Conservation (phyloP, 1,140 invertebrate species). For the Laupala kohalensis region DNA sequence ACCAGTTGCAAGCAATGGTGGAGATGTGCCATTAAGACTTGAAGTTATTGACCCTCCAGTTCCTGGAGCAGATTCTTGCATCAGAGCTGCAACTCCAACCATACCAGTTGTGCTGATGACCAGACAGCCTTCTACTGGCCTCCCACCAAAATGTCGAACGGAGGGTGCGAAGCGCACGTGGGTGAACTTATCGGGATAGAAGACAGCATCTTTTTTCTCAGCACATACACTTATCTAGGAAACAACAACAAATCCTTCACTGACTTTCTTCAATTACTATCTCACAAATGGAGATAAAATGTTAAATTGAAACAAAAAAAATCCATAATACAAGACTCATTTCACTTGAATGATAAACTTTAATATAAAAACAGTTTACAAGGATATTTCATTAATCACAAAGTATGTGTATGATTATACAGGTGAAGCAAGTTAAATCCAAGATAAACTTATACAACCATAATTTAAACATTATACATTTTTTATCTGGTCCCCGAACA, state of each 20-base stretch:
- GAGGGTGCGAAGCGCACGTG: constrained; percentile 62
- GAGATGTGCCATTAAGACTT: neutral
- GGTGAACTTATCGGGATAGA: constrained; percentile 76
- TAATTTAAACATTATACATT: no score
- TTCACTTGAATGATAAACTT: no score
- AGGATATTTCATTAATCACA: no score
- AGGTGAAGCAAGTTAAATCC: no score
- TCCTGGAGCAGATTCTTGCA: neutral
- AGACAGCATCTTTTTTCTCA: constrained; percentile 67
- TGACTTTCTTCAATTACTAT: neutral
- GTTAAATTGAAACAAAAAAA: neutral
- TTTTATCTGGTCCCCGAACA: no score
- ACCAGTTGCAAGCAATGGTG: constrained; percentile 30
- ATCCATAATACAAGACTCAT: no score
- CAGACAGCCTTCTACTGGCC: constrained; percentile 64
- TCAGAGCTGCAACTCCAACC: constrained; percentile 9
- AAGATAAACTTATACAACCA: no score
- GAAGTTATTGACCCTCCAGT: neutral
- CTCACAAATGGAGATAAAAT: neutral
- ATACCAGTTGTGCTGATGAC: constrained; percentile 62
- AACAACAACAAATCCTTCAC: constrained; percentile 13
- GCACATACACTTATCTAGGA: constrained; percentile 40
- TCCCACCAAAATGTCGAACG: constrained; percentile 72
- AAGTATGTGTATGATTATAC: no score
- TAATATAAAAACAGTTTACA: no score